Base-by-base conservation (phyloP, 2,113 vertebrate genomes). In the Misgurnus mizolepis region DNA sequence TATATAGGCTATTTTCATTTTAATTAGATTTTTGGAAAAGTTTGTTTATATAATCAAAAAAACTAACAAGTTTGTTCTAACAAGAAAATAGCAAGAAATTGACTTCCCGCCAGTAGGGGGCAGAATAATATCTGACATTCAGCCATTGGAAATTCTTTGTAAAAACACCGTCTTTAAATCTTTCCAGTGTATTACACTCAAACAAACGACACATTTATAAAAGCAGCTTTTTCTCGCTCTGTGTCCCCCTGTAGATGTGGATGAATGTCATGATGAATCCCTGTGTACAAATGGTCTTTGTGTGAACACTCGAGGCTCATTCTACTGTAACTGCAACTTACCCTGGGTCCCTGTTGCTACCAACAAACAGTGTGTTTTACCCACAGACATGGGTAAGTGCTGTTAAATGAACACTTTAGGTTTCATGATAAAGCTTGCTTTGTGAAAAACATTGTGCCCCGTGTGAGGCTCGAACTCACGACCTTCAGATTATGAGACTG, bases 241-340 rank as follows among this genome's bases (percentile, higher is more conserved):
- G 4, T 61, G 3, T 80, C 11, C 50, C 27, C 15, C 7, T 14
- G 8, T 87, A 97, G 95, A 97, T 60, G 96, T 96, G 60, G 95
- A 97, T 1, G 96, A 97, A 86, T 97, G 96, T 84, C 89, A 97
- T 39, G 96, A 97, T 0, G 93, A 95, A 82, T 95, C 95, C 34
- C 92, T 94, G 62, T 97, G 96, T 64, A 85, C 89, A 4, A 94
- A 96, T 1, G 95, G 95, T 4, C 90, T 90, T 43, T 97, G 96
- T 43, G 81, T 95, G 80, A 97, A 97, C 91, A 97, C 94, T 0
- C 91, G 93, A 0, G 96, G 96, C 0, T 93, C 95, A 55, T 97
- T 94, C 87, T 95, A 91, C 89, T 97, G 96, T 79, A 90, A 87
- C 87, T 97, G 96, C 78, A 93, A 92, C 1, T 85, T 80, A 0